Conservation (phyloP, 2,797 vertebrate genomes). For the Sebastes matsubarae region DNA sequence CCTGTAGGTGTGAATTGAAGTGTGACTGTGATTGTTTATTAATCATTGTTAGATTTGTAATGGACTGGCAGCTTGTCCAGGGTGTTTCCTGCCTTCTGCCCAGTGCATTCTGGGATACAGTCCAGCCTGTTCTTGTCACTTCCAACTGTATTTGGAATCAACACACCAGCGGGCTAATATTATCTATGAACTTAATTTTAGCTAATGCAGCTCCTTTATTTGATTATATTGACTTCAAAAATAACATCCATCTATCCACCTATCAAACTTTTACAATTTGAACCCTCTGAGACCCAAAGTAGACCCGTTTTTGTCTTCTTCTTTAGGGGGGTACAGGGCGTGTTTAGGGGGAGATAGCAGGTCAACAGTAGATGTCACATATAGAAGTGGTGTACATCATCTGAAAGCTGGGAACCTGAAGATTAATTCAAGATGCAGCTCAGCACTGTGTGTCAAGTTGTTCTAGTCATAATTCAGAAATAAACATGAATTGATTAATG, state of each 20-base stretch:
- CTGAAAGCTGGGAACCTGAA: too few relatives aligned
- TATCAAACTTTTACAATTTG: background rate
- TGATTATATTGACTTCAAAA: background rate
- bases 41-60: slow-evolving; percentile 56
- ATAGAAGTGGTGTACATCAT: too few relatives aligned
- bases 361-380: too few relatives aligned
- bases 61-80: slow-evolving; percentile 51
- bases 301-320: too few relatives aligned
- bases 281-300: too few relatives aligned
- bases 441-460: too few relatives aligned
- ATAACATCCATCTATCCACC: background rate
- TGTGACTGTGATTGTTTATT: slow-evolving; percentile 53
- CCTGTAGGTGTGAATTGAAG: slow-evolving; percentile 49
- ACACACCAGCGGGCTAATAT: slow-evolving; percentile 37
- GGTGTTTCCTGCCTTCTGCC: slow-evolving; percentile 64
- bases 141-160: slow-evolving; percentile 50
- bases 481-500: too few relatives aligned
- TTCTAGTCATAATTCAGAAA: too few relatives aligned
- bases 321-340: too few relatives aligned
- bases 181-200: slow-evolving; percentile 44
- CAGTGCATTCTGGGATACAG: slow-evolving; percentile 62
- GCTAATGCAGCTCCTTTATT: background rate
- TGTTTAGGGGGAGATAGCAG: too few relatives aligned
- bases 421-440: too few relatives aligned
- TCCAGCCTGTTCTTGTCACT: slow-evolving; percentile 52